Evolutionary conservation across 35 echinoderm and acorn worm species (phyloP), one percentile per base, ranked within the genome.

Genomic region (Patiria miniata): DNA sequence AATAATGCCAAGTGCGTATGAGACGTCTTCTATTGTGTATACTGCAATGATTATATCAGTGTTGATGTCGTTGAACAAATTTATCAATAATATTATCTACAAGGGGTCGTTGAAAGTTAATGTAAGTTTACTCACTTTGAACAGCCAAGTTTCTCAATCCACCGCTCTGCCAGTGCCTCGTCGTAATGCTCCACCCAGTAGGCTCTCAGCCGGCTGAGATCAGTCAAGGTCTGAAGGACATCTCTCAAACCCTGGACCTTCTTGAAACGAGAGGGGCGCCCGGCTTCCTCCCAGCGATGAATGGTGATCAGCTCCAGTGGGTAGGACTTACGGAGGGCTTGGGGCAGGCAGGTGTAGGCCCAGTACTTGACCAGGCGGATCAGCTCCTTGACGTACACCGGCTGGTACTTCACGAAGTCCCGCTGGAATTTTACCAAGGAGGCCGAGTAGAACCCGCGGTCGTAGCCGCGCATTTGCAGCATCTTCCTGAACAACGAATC

Each of bases 231-330:
- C 29, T 33, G 23, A 10, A 82, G 19, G 80, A 82, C 80, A 33
- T 28, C 44, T 33, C 30, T 82, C 28, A 82, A 51, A 16, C 80
- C 80, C 17, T 56, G 39, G n/a, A 33, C 28, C 18, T 53, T 44
- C 4, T 51, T 29, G 12, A 82, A 29, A 1, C 61, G 29, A 7
- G 28, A 8, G 22, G 80, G 80, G 1, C 28, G 0, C 15, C 50
- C 80, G 7, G 80, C 80, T 28, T 10, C 51, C 23, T 82, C 80
- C 80, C 80, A 82, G 6, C 40, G 2, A 28, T 82, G 30, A 14
- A 82, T 82, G 80, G 80, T 82, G 22, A 82, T 82, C 14, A 82
- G 44, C 51, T 82, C 80, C 80, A 82, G 40, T 22, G 50, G 80
- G 51, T 82, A 82, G 10, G 80, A 82, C 42, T 52, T 82, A 18